Percentiles rank a stretch among this genome's conserved stretches.
phyloP scores from a whole-genome alignment of 1,140 invertebrate species.

The Heliconius himera region DNA sequence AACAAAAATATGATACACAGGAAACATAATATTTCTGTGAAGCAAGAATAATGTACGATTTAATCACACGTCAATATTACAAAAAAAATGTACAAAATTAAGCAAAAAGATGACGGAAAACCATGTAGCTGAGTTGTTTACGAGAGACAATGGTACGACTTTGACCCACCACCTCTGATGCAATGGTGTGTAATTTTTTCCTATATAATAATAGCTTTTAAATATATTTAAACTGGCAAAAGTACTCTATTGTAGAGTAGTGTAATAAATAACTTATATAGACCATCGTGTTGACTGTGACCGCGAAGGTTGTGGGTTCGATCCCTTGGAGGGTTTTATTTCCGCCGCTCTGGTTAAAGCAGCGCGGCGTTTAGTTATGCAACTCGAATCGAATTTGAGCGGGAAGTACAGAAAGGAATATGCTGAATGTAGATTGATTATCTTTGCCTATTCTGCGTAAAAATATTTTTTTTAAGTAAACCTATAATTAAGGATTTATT shows the following conservation, averaged over 20 bases:
- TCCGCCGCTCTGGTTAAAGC: too few relatives aligned
- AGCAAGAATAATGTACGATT: not conserved
- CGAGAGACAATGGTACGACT: slow-evolving; percentile 15
- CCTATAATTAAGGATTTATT: too few relatives aligned
- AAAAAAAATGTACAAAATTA: slow-evolving; percentile 19
- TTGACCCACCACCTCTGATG: slow-evolving; percentile 22
- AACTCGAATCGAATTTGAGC: too few relatives aligned
- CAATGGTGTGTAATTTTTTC: not conserved
- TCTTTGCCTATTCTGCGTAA: too few relatives aligned
- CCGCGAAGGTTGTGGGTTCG: too few relatives aligned
- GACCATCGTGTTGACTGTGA: too few relatives aligned
- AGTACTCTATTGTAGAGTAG: not conserved
- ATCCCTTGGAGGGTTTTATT: too few relatives aligned
- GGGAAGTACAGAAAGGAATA: too few relatives aligned
- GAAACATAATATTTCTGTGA: not conserved
- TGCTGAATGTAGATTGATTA: too few relatives aligned
- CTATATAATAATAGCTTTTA: not conserved
- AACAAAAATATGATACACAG: not conserved
- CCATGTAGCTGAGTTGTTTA: slow-evolving; percentile 7
- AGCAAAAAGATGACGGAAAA: slow-evolving; percentile 19
- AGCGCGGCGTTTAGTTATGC: too few relatives aligned
- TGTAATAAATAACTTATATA: not conserved
- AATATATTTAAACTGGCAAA: not conserved
- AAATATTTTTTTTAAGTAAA: too few relatives aligned
- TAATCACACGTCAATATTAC: slow-evolving; percentile 1